Evolutionary conservation across 2,797 vertebrate genomes (phyloP).

Genomic region (Aselliscus stoliczkanus): DNA sequence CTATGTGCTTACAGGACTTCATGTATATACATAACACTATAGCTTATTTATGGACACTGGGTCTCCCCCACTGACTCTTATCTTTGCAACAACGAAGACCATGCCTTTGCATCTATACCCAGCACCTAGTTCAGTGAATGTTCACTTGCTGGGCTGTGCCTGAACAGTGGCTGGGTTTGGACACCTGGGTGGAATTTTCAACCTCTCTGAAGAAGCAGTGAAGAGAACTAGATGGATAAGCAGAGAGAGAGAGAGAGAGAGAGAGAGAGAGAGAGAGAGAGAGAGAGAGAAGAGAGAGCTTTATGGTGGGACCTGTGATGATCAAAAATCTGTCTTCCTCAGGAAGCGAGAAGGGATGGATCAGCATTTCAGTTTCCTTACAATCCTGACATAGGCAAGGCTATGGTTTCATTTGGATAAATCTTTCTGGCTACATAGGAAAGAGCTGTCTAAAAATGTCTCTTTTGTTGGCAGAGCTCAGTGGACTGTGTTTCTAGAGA

Average conservation of each 20-base stretch:
- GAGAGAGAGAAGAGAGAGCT: too few relatives aligned
- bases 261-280: background rate
- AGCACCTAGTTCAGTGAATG: background rate
- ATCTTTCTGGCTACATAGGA: background rate
- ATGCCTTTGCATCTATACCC: background rate
- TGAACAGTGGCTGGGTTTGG: background rate
- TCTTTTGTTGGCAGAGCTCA: background rate
- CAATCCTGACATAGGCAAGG: background rate
- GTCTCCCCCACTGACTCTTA: background rate
- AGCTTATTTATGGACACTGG: too few relatives aligned
- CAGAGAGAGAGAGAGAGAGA: background rate
- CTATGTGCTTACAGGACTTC: background rate
- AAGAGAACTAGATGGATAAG: background rate
- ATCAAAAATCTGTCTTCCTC: background rate
- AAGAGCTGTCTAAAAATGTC: background rate
- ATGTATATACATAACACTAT: accelerated
- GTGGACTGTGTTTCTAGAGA: background rate
- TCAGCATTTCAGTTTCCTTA: background rate
- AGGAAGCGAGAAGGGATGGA: background rate
- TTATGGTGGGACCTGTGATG: background rate
- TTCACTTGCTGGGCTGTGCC: background rate
- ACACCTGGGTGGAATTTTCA: background rate
- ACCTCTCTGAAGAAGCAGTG: background rate
- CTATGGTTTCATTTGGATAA: background rate
- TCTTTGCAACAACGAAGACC: background rate